Base-by-base conservation (phyloP, 2,113 vertebrate genomes). In the Guaruba guarouba region DNA sequence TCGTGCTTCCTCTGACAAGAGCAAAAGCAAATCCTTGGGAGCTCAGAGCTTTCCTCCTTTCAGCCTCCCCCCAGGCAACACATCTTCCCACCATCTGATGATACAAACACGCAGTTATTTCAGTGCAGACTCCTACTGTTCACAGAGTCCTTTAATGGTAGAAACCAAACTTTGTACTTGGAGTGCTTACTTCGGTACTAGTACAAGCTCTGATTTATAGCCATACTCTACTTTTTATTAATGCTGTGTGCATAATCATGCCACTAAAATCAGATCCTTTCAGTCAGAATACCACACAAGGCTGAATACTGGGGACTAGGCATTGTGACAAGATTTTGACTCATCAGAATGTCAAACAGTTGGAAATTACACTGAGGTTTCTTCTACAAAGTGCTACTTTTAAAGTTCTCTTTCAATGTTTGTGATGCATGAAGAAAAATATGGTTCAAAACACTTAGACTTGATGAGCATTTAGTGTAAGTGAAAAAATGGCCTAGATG, bases 61-160 rank as follows among this genome's bases (percentile, higher is more conserved):
- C 86, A 70, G 76, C 28, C 22, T 83, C 62, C 35, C 33, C 24
- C 64, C 7, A 59, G 52, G 35, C 39, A 27, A n/a, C 79, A 92
- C 90, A 95, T 92, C 79, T 96, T 94, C 68, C n/a, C 48, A 37
- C 88, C 85, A 75, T 74, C 71, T 90, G 88, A 83, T 2, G 5
- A 46, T 25, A 51, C 66, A 91, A 79, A 62, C 22, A 63, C 9
- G n/a, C 25, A 77, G 69, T 52, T 55, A 27, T 80, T 90, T 73
- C 76, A 85, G 27, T 39, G 37, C 55, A 77, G 61, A 25, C 24
- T 74, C 71, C 71, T 70, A 31, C 74, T 94, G 79, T 96, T 90
- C 87, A 33, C 67, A 77, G n/a, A 80, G 51, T 35, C 51, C 82
- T 96, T 95, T 96, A 90, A 87, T 95, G 90, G 75, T 9, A 43